phyloP scores from a whole-genome alignment of 2,113 vertebrate genomes.

The Plecturocebus donacophilus region DNA sequence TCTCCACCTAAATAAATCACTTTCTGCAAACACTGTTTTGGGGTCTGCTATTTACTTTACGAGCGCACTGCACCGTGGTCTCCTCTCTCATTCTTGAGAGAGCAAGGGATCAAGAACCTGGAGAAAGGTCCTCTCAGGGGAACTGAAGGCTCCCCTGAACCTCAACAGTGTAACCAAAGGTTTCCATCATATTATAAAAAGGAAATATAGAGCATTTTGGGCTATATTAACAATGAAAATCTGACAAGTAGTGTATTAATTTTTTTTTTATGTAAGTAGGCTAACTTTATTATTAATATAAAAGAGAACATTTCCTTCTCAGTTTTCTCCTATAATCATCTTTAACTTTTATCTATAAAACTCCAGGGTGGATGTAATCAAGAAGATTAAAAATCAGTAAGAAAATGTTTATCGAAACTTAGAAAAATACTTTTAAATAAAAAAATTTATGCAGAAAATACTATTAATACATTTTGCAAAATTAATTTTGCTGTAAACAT shows the following conservation, averaged over 20 bases:
- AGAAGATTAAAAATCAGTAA: background rate
- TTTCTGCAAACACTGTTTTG: no score
- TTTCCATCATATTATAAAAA: background rate
- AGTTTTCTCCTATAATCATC: background rate
- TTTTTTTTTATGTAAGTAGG: background rate
- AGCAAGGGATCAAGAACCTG: no score
- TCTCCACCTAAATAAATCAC: no score
- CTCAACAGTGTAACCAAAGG: background rate
- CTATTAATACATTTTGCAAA: conserved; percentile 66
- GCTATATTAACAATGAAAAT: background rate
- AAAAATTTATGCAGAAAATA: conserved; percentile 39
- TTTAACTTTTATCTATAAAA: background rate
- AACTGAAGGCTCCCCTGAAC: no score
- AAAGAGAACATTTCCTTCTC: background rate
- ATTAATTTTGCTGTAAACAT: conserved; percentile 59
- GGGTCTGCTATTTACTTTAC: no score
- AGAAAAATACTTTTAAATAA: background rate
- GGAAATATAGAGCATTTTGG: background rate
- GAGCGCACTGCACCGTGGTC: no score
- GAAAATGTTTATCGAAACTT: background rate
- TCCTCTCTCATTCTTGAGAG: no score
- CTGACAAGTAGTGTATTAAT: background rate
- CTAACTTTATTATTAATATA: background rate
- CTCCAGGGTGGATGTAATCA: background rate
- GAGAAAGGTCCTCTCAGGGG: no score